Evolutionary conservation across 37 sponge, comb jelly and placozoan species (phyloP).

Genomic region (Corticium candelabrum): DNA sequence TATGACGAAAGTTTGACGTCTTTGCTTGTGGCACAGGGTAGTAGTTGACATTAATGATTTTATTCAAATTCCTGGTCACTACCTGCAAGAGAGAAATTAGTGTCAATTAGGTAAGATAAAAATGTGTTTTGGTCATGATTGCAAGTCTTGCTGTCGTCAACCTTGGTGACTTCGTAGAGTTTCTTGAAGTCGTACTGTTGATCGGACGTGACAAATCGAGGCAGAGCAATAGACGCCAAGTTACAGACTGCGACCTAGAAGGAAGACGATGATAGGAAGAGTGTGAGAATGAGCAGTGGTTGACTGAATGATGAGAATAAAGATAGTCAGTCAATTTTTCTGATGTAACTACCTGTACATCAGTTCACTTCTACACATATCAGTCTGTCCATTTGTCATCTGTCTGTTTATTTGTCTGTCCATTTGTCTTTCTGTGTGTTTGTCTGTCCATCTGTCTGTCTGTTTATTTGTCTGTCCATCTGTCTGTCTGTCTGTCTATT

Average conservation of each 20-base stretch:
- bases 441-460: no score
- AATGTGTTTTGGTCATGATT: not conserved
- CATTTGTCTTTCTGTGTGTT: no score
- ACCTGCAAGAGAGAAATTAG: slow-evolving; percentile 42
- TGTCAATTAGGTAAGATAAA: not conserved
- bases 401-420: no score
- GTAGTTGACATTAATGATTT: slow-evolving; percentile 91
- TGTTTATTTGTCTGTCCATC: no score
- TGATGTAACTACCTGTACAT: no score
- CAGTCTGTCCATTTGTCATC: no score
- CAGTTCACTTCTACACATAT: no score
- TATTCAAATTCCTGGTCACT: slow-evolving; percentile 88
- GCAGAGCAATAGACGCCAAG: slow-evolving; percentile 92
- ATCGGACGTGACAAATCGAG: slow-evolving; percentile 61
- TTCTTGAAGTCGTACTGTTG: slow-evolving; percentile 75
- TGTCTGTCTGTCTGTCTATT: no score
- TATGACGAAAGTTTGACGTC: slow-evolving; percentile 80
- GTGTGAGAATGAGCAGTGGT: no score
- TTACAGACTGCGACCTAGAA: slow-evolving; percentile 94
- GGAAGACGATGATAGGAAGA: not conserved
- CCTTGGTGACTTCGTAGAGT: slow-evolving; percentile 81
- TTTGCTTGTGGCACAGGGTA: slow-evolving; percentile 87
- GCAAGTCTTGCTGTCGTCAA: no score
- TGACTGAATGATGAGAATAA: no score
- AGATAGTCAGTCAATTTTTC: no score